Evolutionary conservation across 1,140 invertebrate species (phyloP).

Genomic region (Achatina immaculata): DNA sequence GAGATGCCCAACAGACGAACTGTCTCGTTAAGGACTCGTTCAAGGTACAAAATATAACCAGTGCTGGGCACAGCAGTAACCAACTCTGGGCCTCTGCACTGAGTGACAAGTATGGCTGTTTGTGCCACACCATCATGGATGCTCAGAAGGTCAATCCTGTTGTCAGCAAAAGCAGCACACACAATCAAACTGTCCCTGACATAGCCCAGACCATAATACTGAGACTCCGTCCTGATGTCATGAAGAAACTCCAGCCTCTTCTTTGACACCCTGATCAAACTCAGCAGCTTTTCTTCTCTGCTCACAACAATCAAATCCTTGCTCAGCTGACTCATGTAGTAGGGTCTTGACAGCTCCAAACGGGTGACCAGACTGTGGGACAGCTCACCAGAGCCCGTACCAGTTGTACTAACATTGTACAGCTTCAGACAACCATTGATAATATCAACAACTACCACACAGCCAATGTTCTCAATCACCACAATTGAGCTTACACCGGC

Average conservation of each 20-base stretch:
- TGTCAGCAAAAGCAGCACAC: conserved; percentile 16
- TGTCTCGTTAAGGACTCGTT: neutral
- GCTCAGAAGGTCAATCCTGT: conserved; percentile 25
- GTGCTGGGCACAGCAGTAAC: neutral
- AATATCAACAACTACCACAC: conserved; percentile 28
- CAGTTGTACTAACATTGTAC: neutral
- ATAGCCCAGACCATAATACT: conserved; percentile 26
- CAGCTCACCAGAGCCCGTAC: neutral
- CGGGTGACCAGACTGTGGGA: conserved; percentile 6
- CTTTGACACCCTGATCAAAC: conserved; percentile 30
- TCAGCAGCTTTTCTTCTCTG: conserved; percentile 8
- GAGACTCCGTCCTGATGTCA: neutral
- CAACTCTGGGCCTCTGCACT: conserved; percentile 25
- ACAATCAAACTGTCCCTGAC: conserved; percentile 11
- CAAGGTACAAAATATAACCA: conserved; percentile 18
- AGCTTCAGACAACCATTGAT: conserved; percentile 36
- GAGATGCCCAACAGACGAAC: conserved; percentile 6
- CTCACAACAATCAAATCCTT: conserved; percentile 7
- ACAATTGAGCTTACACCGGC: conserved; percentile 29
- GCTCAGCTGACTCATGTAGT: conserved; percentile 16
- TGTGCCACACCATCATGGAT: conserved; percentile 11
- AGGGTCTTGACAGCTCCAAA: conserved; percentile 8
- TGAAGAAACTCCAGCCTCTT: conserved; percentile 27
- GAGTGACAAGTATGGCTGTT: neutral
- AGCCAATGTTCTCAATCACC: conserved; percentile 20